These are phyloP conservation scores for Arrhamphus sclerolepis DNA, from an alignment of 2,797 vertebrate genomes.

Conservation along the genomic window DNA sequence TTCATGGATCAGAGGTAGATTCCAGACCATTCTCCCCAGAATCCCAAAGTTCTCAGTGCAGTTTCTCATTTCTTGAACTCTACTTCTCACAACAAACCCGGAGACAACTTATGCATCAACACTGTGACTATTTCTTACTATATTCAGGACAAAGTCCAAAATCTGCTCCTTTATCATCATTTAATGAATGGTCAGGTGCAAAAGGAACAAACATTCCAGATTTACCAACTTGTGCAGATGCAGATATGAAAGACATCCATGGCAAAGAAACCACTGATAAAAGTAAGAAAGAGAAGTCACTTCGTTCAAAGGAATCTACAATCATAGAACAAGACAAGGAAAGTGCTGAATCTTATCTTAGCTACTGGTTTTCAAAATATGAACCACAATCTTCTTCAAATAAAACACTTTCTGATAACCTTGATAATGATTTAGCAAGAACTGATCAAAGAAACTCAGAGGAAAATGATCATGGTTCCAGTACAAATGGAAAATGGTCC, in stretches of 20 bases:
- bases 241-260: conserved; percentile 1
- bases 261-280: neutral
- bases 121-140: conserved; percentile 71
- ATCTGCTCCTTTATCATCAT: neutral
- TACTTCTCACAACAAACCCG: conserved; percentile 62
- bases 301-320: neutral
- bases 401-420: neutral
- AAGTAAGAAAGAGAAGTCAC: conserved; percentile 1
- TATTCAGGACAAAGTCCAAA: conserved; percentile 50
- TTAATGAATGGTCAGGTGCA: conserved; percentile 9
- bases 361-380: conserved; percentile 55
- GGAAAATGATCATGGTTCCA: neutral
- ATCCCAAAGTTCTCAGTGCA: conserved; percentile 68
- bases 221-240: neutral
- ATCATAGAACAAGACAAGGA: fast-evolving
- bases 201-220: neutral
- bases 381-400: conserved; percentile 1
- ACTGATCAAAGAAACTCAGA: neutral
- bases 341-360: conserved; percentile 33
- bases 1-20: conserved; percentile 26
- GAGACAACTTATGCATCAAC: conserved; percentile 57
- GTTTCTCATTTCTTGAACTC: conserved; percentile 77
- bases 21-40: conserved; percentile 60
- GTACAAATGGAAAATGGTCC: neutral
- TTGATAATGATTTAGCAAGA: neutral